Conservation (phyloP, 2,113 vertebrate genomes). For the Rattus rattus region DNA sequence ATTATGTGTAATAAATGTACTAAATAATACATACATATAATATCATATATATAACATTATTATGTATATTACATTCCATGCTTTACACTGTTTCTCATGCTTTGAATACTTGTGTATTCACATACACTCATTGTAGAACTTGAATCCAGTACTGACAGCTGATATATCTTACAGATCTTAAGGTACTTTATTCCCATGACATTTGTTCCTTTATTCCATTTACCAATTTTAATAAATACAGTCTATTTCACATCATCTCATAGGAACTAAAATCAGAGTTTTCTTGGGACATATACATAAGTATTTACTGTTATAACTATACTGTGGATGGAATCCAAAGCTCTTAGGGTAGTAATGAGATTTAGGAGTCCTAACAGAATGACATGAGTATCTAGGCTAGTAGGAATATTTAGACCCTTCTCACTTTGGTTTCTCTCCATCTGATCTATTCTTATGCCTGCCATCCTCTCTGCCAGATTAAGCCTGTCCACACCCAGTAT, state of each 20-base stretch:
- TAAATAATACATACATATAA: too few species aligned
- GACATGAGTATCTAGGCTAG: not conserved
- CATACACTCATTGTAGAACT: not conserved
- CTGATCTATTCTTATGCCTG: not conserved
- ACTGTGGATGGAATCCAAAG: fast-evolving
- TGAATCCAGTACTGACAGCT: not conserved
- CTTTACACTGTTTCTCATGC: not conserved
- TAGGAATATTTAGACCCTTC: too few species aligned
- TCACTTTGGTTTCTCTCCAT: not conserved
- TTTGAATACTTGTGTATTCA: not conserved
- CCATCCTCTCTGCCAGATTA: not conserved
- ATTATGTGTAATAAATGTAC: too few species aligned
- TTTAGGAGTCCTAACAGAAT: not conserved
- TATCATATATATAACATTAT: too few species aligned
- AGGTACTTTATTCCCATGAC: not conserved
- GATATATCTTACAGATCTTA: not conserved
- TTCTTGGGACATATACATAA: not conserved
- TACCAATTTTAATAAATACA: not conserved
- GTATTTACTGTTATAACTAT: not conserved
- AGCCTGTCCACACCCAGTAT: not conserved
- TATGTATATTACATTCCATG: not conserved
- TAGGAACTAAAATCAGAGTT: not conserved
- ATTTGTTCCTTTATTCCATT: not conserved
- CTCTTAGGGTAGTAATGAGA: not conserved
- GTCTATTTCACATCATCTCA: not conserved